A percentile compares a stretch with the other conserved stretches of the same genome.
These are phyloP conservation scores for Malaclemys terrapin DNA, from an alignment of 2,113 vertebrate genomes.

Conservation along the genomic window DNA sequence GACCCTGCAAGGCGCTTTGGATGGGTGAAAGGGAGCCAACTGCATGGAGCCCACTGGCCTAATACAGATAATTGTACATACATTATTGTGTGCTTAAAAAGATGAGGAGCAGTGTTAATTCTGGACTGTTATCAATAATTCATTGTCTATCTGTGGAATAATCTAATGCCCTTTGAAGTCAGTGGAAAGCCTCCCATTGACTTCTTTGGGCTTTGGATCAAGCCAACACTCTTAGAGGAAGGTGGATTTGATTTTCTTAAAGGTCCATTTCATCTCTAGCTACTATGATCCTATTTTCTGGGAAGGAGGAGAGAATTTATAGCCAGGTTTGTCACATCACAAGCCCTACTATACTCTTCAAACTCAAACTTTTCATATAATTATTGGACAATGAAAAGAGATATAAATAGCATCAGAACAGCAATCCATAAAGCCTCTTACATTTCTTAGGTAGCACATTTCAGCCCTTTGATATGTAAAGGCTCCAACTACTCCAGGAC, in stretches of 20 bases:
- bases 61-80: not conserved
- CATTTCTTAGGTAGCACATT: slow-evolving; percentile 38
- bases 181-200: not conserved
- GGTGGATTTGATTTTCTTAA: not conserved
- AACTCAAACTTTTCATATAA: slow-evolving; percentile 17
- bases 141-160: not conserved
- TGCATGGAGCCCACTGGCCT: not conserved
- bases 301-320: not conserved
- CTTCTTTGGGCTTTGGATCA: too few relatives aligned
- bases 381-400: slow-evolving; percentile 45
- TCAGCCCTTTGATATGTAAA: slow-evolving; percentile 34
- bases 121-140: not conserved
- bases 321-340: slow-evolving; percentile 3
- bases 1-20: too few relatives aligned
- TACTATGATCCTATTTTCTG: not conserved
- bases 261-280: slow-evolving; percentile 8
- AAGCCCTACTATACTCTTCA: slow-evolving; percentile 43
- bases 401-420: slow-evolving; percentile 59
- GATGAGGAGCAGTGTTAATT: not conserved
- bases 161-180: not conserved
- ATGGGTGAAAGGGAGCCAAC: too few relatives aligned
- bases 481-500: not conserved
- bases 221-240: not conserved
- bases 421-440: slow-evolving; percentile 48
- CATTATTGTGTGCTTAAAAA: not conserved